A percentile compares a stretch with the other conserved stretches of the same genome.
These are phyloP conservation scores for Malurus leucopterus DNA, from an alignment of 2,797 vertebrate genomes.

Conservation along the genomic window DNA sequence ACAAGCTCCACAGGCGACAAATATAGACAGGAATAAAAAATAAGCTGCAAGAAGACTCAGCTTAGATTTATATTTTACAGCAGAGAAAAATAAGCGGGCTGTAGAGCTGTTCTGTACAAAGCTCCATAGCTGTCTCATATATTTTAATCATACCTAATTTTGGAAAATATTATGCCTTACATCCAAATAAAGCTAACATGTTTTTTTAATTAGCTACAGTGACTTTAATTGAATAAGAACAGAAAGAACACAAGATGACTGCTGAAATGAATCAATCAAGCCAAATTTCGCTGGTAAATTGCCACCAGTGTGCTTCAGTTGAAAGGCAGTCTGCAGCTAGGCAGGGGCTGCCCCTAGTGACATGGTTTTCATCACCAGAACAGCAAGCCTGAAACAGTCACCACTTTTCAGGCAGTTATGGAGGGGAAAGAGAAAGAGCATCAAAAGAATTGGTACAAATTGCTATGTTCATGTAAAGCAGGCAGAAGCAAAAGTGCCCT, in stretches of 20 bases:
- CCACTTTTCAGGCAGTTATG: neutral
- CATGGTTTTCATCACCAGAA: neutral
- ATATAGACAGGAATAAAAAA: neutral
- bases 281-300: neutral
- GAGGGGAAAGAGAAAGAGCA: neutral
- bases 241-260: neutral
- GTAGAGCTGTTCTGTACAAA: neutral
- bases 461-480: neutral
- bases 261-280: neutral
- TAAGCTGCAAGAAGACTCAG: neutral
- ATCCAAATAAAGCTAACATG: neutral
- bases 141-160: constrained; percentile 27
- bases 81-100: neutral
- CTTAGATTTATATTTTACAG: constrained; percentile 6
- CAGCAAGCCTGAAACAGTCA: neutral
- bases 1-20: neutral
- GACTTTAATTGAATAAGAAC: constrained; percentile 1
- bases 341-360: neutral
- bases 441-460: neutral
- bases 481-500: neutral
- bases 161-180: neutral
- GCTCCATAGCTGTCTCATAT: neutral
- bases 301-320: fast-evolving
- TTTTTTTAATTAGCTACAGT: constrained; percentile 28
- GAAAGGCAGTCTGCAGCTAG: neutral